Base-by-base conservation (phyloP, 2,888 invertebrate genomes). In the Dynastes grantii region DNA sequence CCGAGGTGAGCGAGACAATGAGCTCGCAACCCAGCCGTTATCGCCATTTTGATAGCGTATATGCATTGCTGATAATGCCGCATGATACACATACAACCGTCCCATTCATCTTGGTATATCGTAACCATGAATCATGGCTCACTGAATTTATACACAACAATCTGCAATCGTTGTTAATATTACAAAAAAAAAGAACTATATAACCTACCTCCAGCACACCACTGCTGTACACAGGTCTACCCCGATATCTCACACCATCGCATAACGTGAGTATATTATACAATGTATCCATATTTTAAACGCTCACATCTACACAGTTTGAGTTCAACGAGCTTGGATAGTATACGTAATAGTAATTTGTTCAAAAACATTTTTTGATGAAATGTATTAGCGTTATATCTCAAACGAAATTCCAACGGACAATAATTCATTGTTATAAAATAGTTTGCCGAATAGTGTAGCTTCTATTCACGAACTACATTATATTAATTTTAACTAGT, bases 51-150 rank as follows among this genome's bases (percentile, higher is more conserved):
- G 80, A 81, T 81, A 81, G 78, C 79, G 67, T 53, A 79, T 75
- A 81, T 80, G 76, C 81, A 80, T 81, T 81, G 80, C 80, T 81
- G 80, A 81, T 81, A 81, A 80, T 81, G 80, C 77, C 79, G 61
- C 71, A 65, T 79, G 81, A 81, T 81, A 80, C 78, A 80, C 78
- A 78, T 76, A 77, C 68, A 51, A 73, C 73, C 79, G 32, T 22
- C 37, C 71, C 78, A 81, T 81, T 81, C 81, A 81, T 81, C 80
- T 81, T 81, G 80, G 78, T 81, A 78, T 81, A 81, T 81, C 81
- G 79, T 61, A 79, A 77, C 80, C 80, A 81, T 81, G 81, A 81
- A 81, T 81, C 80, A 81, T 78, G 78, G 37, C 76, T 64, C 71
- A 67, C 53, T 78, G 78, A 71, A 78, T 80, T 80, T 79, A 76